phyloP scores from a whole-genome alignment of 2,888 invertebrate species.

The Xanthorhoe spadicearia region DNA sequence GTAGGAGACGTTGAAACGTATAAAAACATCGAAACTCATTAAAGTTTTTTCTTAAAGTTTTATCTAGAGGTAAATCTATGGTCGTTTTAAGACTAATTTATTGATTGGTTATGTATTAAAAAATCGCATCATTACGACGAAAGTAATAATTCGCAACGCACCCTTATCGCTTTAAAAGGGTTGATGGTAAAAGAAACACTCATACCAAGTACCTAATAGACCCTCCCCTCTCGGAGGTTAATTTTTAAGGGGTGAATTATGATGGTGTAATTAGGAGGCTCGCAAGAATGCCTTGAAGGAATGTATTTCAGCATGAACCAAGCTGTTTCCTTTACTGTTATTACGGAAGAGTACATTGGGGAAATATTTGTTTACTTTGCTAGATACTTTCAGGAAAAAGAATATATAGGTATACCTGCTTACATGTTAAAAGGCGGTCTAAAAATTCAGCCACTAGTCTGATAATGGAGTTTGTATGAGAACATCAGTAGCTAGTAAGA shows the following conservation, averaged over 20 bases:
- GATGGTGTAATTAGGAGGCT: slow-evolving; percentile 53
- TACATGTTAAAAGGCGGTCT: too few relatives aligned
- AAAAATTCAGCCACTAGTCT: too few relatives aligned
- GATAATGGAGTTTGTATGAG: too few relatives aligned
- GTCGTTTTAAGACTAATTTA: not conserved
- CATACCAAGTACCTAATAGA: slow-evolving; percentile 30
- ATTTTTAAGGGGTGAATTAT: slow-evolving; percentile 51
- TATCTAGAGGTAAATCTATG: not conserved
- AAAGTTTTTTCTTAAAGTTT: not conserved
- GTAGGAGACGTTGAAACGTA: not conserved
- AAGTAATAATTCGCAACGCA: not conserved
- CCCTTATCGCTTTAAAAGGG: slow-evolving; percentile 12
- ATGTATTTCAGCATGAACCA: slow-evolving; percentile 54
- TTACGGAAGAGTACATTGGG: slow-evolving; percentile 46
- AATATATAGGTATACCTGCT: not conserved
- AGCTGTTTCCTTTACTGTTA: slow-evolving; percentile 60
- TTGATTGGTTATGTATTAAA: not conserved
- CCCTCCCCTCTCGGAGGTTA: slow-evolving; percentile 34
- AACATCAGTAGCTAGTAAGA: too few relatives aligned
- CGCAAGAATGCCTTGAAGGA: slow-evolving; percentile 49
- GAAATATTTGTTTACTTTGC: slow-evolving; percentile 31
- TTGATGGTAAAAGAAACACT: slow-evolving; percentile 25
- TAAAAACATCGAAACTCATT: not conserved
- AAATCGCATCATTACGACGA: not conserved
- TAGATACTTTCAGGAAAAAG: not conserved